phyloP scores from a whole-genome alignment of 2,113 vertebrate species.

The Crocuta crocuta region DNA sequence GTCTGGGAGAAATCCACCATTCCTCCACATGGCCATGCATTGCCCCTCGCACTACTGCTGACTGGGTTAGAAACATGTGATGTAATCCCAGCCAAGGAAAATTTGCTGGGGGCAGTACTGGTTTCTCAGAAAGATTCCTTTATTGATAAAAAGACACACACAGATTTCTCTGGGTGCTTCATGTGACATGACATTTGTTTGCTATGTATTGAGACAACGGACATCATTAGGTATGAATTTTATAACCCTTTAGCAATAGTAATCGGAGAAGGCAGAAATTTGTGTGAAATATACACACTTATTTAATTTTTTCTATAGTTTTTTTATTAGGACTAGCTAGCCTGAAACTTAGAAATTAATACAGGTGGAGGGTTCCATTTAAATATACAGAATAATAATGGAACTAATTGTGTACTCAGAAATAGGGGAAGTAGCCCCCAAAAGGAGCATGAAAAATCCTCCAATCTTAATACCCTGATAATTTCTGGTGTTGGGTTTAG shows the following conservation, averaged over 20 bases:
- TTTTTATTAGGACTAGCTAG: constrained; percentile 53
- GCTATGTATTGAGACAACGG: background rate
- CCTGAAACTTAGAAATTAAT: constrained; percentile 12
- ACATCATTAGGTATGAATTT: background rate
- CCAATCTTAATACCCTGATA: background rate
- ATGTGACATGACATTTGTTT: background rate
- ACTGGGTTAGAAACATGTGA: background rate
- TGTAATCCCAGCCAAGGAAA: background rate
- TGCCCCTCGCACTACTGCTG: background rate
- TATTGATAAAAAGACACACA: background rate
- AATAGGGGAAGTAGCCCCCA: background rate
- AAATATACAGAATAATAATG: constrained; percentile 73
- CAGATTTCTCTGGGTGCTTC: background rate
- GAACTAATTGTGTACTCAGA: constrained; percentile 77
- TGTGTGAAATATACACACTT: constrained; percentile 76
- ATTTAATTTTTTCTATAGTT: constrained; percentile 81
- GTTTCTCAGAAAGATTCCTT: background rate
- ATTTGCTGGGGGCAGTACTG: background rate
- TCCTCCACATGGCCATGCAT: too few relatives aligned
- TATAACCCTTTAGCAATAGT: background rate
- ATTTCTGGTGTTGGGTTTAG: background rate
- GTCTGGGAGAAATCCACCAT: background rate
- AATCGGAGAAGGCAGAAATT: constrained; percentile 66
- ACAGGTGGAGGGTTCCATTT: background rate
- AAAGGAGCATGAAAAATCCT: background rate